These are phyloP conservation scores for Ceyx margarethae DNA, from an alignment of 2,113 vertebrate species.

Conservation along the genomic window DNA sequence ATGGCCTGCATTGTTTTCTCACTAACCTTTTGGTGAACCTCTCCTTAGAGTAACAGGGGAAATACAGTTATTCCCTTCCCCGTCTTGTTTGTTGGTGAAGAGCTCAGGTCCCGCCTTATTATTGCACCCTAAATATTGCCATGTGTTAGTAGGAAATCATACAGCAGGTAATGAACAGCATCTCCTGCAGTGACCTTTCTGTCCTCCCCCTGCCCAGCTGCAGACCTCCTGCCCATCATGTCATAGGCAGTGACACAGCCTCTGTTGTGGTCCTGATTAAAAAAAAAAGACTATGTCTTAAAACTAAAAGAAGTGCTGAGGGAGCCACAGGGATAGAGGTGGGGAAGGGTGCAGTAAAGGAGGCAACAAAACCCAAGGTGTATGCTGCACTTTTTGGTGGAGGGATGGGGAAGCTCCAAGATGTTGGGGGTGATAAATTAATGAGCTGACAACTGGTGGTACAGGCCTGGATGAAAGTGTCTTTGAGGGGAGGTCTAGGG, in stretches of 20 bases:
- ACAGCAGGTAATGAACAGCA: background rate
- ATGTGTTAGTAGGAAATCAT: background rate
- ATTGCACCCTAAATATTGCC: background rate
- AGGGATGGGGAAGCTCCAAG: background rate
- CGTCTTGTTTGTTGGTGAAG: slow-evolving; percentile 57
- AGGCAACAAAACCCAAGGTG: accelerated
- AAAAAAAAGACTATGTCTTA: background rate
- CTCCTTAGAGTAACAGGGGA: slow-evolving; percentile 54
- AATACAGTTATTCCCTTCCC: slow-evolving; percentile 68
- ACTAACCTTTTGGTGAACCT: slow-evolving; percentile 75
- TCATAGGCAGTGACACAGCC: accelerated
- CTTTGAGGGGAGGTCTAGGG: background rate
- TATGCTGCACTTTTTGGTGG: background rate
- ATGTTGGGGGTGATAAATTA: background rate
- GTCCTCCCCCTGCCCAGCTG: background rate
- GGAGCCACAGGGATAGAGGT: background rate
- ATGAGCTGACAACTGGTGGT: background rate
- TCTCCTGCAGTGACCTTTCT: background rate
- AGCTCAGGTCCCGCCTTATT: background rate
- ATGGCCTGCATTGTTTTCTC: slow-evolving; percentile 68
- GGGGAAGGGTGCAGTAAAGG: background rate
- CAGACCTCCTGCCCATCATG: background rate
- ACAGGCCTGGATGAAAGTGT: background rate
- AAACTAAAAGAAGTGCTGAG: background rate
- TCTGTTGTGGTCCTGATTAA: background rate